These are phyloP conservation scores for Alethe castanea DNA, from an alignment of 2,113 vertebrate genomes.

Conservation along the genomic window DNA sequence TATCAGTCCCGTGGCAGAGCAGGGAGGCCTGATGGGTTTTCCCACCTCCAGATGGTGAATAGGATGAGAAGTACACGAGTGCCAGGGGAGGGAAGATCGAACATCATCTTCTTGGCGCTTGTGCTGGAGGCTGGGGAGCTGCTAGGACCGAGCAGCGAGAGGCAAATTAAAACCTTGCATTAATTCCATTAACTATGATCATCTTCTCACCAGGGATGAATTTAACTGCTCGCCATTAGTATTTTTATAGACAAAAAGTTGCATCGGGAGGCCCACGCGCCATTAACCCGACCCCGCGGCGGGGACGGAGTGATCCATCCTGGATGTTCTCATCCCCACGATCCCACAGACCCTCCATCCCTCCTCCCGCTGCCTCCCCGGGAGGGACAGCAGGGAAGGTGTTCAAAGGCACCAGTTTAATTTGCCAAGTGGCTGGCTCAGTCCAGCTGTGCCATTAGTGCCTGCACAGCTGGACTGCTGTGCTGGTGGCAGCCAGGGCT, in stretches of 20 bases:
- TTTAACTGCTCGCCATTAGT: not conserved
- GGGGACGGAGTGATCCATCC: not conserved
- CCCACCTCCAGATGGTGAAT: conserved; percentile 41
- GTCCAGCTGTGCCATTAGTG: conserved; percentile 57
- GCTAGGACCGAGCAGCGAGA: conserved; percentile 7
- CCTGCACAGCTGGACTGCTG: conserved; percentile 24
- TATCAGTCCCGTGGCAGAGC: not conserved
- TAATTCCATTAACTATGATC: conserved; percentile 49
- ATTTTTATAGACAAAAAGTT: not conserved
- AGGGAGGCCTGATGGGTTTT: not conserved
- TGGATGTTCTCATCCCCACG: not conserved
- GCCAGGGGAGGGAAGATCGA: conserved; percentile 15
- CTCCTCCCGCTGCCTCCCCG: not conserved
- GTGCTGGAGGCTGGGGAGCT: conserved; percentile 2
- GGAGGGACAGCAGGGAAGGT: not conserved
- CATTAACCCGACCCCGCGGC: not conserved
- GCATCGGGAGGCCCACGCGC: not conserved
- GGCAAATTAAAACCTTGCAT: conserved; percentile 50
- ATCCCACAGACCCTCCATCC: not conserved
- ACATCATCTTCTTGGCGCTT: not conserved
- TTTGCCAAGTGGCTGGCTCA: conserved; percentile 55
- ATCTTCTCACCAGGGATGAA: conserved; percentile 45
- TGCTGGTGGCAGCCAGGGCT: conserved; percentile 15
- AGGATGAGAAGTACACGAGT: not conserved
- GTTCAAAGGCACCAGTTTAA: conserved; percentile 46